These are phyloP conservation scores for Gisinianus flammeolus DNA, from an alignment of 2,888 invertebrate species.

Conservation along the genomic window DNA sequence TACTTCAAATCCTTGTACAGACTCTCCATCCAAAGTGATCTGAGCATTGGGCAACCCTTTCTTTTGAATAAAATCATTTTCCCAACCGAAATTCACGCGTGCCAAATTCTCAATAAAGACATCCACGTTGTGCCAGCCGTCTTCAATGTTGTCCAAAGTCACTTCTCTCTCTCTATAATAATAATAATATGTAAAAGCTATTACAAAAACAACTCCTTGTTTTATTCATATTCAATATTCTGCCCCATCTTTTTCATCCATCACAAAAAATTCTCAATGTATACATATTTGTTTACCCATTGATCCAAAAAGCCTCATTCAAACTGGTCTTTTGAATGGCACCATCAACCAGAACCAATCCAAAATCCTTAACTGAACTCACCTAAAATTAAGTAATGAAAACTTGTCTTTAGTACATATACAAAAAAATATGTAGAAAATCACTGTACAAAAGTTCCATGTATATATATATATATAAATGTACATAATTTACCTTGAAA, in stretches of 20 bases:
- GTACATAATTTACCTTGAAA: conserved; percentile 41
- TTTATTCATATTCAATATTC: no score
- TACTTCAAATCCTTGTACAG: conserved; percentile 64
- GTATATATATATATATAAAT: neutral
- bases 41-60: conserved; percentile 62
- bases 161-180: conserved; percentile 31
- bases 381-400: conserved; percentile 48
- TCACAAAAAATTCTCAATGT: no score
- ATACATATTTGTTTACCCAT: no score
- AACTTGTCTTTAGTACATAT: neutral
- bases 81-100: conserved; percentile 63
- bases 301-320: conserved; percentile 46
- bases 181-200: no score
- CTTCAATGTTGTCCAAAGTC: conserved; percentile 14
- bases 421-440: neutral
- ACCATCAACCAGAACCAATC: conserved; percentile 65
- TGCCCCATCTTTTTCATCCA: neutral
- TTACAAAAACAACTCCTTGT: no score
- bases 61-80: conserved; percentile 62
- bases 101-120: conserved; percentile 65
- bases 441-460: neutral
- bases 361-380: conserved; percentile 65
- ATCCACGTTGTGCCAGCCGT: conserved; percentile 57
- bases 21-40: conserved; percentile 62
- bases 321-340: conserved; percentile 47